A percentile compares a stretch with the other conserved stretches of the same genome.
Evolutionary conservation across 2,797 vertebrate species (phyloP).

Genomic region (Delichon dasypus): DNA sequence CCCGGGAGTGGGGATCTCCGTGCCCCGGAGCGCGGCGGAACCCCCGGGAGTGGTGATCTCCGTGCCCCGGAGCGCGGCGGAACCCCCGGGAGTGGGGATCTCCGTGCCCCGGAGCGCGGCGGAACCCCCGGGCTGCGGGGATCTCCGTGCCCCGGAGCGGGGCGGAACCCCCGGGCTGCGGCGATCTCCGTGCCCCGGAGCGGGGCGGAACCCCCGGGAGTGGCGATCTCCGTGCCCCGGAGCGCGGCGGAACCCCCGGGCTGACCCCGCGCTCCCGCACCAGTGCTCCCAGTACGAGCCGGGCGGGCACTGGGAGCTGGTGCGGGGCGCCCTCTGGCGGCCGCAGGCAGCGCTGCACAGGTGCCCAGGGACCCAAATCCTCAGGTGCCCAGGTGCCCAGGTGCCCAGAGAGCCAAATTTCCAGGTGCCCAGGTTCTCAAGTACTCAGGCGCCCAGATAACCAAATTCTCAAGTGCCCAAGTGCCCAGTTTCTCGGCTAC

Average conservation of each 20-base stretch:
- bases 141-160: not conserved
- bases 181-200: not conserved
- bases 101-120: too few relatives aligned
- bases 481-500: too few relatives aligned
- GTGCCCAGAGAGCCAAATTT: not conserved
- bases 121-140: accelerated
- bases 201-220: too few relatives aligned
- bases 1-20: not conserved
- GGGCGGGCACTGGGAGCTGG: not conserved
- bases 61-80: not conserved
- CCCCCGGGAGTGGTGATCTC: accelerated
- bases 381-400: not conserved
- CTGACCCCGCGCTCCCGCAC: not conserved
- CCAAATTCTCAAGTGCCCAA: not conserved
- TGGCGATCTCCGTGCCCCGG: not conserved
- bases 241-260: not conserved
- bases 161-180: accelerated
- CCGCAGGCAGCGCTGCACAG: not conserved
- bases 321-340: not conserved
- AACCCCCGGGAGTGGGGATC: not conserved
- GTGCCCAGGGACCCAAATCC: not conserved
- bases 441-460: too few relatives aligned
- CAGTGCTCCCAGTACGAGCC: not conserved
- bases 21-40: too few relatives aligned
- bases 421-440: not conserved